A percentile compares a stretch with the other conserved stretches of the same genome.
phyloP scores from a whole-genome alignment of 2,888 invertebrate species.

The Hyles lineata region DNA sequence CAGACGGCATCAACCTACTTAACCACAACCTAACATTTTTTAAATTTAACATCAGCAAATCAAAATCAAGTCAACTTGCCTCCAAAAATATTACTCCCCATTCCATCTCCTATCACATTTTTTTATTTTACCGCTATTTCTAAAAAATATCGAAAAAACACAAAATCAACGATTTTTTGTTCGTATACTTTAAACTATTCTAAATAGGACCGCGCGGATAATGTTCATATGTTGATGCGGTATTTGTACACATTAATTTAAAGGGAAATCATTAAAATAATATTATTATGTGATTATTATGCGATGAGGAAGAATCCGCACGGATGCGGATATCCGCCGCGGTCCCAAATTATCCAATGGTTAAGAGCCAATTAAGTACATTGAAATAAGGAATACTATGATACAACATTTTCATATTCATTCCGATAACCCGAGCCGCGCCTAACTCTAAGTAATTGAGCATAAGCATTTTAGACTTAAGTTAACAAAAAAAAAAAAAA shows the following conservation, averaged over 20 bases:
- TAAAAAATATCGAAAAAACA: constrained; percentile 68
- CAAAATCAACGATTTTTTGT: constrained; percentile 55
- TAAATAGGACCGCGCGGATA: constrained; percentile 45
- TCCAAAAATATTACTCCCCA: constrained; percentile 71
- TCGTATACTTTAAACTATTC: constrained; percentile 81
- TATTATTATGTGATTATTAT: constrained; percentile 12
- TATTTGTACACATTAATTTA: constrained; percentile 7
- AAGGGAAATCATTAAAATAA: neutral
- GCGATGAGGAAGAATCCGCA: constrained; percentile 14
- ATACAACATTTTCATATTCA: constrained; percentile 52
- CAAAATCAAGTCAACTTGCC: constrained; percentile 61
- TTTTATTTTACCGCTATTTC: constrained; percentile 62
- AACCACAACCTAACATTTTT: constrained; percentile 80
- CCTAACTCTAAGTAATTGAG: constrained; percentile 81
- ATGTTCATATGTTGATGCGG: neutral
- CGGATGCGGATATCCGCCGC: constrained; percentile 34
- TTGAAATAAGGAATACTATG: constrained; percentile 51
- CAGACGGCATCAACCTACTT: constrained; percentile 59
- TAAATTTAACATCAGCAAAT: constrained; percentile 37
- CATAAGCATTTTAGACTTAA: constrained; percentile 80
- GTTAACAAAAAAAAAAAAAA: constrained; percentile 67
- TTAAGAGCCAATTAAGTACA: constrained; percentile 59
- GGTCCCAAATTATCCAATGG: constrained; percentile 39
- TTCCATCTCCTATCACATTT: constrained; percentile 76
- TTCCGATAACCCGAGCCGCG: constrained; percentile 57